Percentiles rank a stretch among this genome's conserved stretches.
Conservation (phyloP, 2,888 invertebrate genomes). For the Ennomos quercinarius region DNA sequence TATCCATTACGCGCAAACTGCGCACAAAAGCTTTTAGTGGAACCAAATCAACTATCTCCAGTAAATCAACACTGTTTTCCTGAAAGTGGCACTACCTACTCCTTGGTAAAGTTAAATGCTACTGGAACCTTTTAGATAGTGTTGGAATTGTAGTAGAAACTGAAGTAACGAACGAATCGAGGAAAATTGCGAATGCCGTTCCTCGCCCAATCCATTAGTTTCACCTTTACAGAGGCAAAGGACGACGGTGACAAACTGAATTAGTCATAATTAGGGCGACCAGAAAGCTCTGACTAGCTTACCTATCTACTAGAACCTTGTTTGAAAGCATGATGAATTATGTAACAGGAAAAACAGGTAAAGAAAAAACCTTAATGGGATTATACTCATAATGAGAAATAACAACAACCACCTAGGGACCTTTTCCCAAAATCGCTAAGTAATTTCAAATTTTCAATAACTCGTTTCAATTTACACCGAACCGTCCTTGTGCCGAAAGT, state of each 20-base stretch:
- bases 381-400: too few species aligned
- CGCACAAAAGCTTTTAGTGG: slow-evolving; percentile 57
- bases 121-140: slow-evolving; percentile 36
- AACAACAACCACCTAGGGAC: too few species aligned
- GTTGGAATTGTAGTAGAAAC: slow-evolving; percentile 38
- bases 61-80: slow-evolving; percentile 24
- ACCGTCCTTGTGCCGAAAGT: too few species aligned
- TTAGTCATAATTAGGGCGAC: slow-evolving; percentile 35
- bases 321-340: slow-evolving; percentile 9
- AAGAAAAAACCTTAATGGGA: too few species aligned
- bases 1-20: slow-evolving; percentile 52
- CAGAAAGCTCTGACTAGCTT: slow-evolving; percentile 12
- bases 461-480: too few species aligned
- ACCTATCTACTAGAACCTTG: slow-evolving; percentile 4
- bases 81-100: slow-evolving; percentile 38
- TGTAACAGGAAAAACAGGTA: too few species aligned
- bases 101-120: slow-evolving; percentile 32
- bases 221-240: slow-evolving; percentile 41
- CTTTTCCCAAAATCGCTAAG: too few species aligned
- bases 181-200: slow-evolving; percentile 60
- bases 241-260: slow-evolving; percentile 29
- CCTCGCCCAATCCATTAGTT: slow-evolving; percentile 48
- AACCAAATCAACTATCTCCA: slow-evolving; percentile 43
- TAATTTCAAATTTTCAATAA: too few species aligned
- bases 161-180: slow-evolving; percentile 51